phyloP scores from a whole-genome alignment of 2,113 vertebrate genomes.

The Bothrops jararaca region DNA sequence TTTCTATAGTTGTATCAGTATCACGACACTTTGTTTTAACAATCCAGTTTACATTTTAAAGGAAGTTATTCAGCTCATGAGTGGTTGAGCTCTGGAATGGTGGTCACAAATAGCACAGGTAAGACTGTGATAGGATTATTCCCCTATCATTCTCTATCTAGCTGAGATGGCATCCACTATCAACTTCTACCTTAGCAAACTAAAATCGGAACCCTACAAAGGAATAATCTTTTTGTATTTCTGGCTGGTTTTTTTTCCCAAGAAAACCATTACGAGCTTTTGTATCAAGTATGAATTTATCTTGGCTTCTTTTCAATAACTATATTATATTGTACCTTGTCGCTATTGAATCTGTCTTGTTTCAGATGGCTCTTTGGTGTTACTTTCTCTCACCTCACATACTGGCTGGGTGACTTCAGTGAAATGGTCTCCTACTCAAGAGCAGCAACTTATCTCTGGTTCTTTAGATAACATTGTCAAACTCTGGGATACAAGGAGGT shows the following conservation, averaged over 20 bases:
- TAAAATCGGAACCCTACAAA: not conserved
- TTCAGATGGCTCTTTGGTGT: constrained; percentile 91
- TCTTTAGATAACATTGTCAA: constrained; percentile 96
- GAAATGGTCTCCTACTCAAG: constrained; percentile 89
- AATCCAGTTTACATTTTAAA: not conserved
- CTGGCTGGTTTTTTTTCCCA: not conserved
- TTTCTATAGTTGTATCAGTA: not conserved
- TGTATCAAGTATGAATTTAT: not conserved
- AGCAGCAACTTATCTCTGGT: constrained; percentile 92
- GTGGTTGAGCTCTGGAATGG: not conserved
- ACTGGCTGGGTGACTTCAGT: constrained; percentile 95
- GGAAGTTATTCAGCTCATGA: not conserved
- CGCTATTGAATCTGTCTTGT: not conserved
- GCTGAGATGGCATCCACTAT: not conserved
- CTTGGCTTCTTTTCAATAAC: not conserved
- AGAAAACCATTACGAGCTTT: not conserved
- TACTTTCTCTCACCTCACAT: constrained; percentile 91
- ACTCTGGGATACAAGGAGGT: constrained; percentile 98
- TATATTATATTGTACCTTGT: not conserved
- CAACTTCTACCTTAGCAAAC: no score
- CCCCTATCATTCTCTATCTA: not conserved
- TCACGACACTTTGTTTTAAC: not conserved
- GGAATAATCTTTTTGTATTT: no score
- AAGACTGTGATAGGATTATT: not conserved
- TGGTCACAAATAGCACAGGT: not conserved